Base-by-base conservation (phyloP, 53 echinoderm and acorn worm species). In the Echinometra lucunter region DNA sequence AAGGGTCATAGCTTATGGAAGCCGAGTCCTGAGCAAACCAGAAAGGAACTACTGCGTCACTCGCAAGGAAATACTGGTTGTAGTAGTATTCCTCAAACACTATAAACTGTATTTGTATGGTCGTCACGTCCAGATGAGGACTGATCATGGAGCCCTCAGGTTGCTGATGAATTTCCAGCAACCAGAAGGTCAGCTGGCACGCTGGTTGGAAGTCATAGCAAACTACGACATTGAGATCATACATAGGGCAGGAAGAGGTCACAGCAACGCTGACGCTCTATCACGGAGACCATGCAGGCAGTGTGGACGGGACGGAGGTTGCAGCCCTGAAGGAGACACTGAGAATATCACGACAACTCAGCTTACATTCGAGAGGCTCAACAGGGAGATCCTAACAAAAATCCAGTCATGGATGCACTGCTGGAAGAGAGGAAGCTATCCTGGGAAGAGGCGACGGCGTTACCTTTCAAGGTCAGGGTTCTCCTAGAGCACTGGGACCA, bases 401-500 rank as follows among this genome's bases (percentile, higher is more conserved):
- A 56, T 7, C 56, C 56, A 56, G 56, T 56, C 13, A 13, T 56
- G 56, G 56, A 56, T 56, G 53, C 89, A 56, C 55, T 47, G 25
- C 8, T 9, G 56, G 56, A 56, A 56, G 56, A 13, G 56, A 56
- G 56, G 56, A n/a, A n/a, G n/a, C n/a, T n/a, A n/a, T n/a, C n/a
- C n/a, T n/a, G n/a, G n/a, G 82, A 89, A 57, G 83, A 66, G 6
- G 17, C 92, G 37, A 75, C 95, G 8, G 37, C 53, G 11, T 42
- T 70, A 19, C 82, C 95, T 6, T 18, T 60, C 23, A 89, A 89
- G 37, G 58, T 34, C 37, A 97, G 95, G 49, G 57, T 94, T 3
- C 94, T 95, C 18, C 93, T 97, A 92, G 34, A 45, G n/a, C 95
- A 90, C 18, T 97, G 95, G 97, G 95, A 95, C n/a, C 94, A 95